These are phyloP conservation scores for Rhinoderma darwinii DNA, from an alignment of 2,113 vertebrate genomes.

Conservation along the genomic window DNA sequence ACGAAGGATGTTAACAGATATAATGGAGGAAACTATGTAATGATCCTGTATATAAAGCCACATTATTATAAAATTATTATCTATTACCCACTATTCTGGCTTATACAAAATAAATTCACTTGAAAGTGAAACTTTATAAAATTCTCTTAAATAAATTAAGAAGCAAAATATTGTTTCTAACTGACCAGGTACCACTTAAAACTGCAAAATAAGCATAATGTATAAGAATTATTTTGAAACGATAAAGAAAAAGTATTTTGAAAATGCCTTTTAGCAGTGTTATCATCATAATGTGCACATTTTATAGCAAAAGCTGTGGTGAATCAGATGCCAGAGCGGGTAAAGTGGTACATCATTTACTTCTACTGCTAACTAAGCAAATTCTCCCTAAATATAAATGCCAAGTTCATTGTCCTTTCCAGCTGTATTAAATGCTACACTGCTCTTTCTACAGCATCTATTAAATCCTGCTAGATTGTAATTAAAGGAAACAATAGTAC, in stretches of 20 bases:
- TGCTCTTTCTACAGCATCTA: conserved; percentile 48
- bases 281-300: conserved; percentile 26
- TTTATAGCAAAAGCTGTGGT: conserved; percentile 4
- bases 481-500: conserved; percentile 56
- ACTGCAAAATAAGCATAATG: background rate
- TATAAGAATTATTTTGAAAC: background rate
- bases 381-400: conserved; percentile 46
- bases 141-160: background rate
- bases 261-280: background rate
- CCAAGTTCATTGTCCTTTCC: conserved; percentile 51
- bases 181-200: background rate
- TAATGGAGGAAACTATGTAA: too few species aligned
- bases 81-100: too few species aligned
- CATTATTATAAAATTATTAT: too few species aligned
- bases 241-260: background rate
- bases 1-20: too few species aligned
- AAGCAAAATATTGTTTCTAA: background rate
- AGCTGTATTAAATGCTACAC: conserved; percentile 56
- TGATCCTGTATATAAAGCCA: too few species aligned
- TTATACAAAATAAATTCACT: background rate
- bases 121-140: background rate
- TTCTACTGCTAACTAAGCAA: conserved; percentile 41
- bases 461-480: conserved; percentile 52
- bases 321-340: conserved; percentile 13
- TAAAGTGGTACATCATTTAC: conserved; percentile 40